phyloP scores from a whole-genome alignment of 2,797 vertebrate genomes.

The Tragopan temminckii region DNA sequence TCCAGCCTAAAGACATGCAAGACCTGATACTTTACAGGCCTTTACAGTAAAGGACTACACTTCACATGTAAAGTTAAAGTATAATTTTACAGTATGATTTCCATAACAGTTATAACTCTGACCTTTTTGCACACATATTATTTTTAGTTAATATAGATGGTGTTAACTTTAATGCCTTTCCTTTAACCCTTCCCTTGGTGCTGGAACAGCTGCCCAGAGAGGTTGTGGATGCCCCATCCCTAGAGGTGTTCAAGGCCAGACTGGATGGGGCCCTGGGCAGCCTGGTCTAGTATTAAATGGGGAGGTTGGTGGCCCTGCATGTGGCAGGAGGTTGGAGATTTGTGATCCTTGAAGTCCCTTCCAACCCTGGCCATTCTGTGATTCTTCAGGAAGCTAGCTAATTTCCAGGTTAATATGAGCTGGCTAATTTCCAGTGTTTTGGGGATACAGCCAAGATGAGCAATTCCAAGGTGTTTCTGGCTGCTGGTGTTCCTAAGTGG shows the following conservation, averaged over 20 bases:
- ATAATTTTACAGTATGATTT: conserved; percentile 37
- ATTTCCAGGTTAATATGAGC: conserved; percentile 54
- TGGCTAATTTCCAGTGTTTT: conserved; percentile 62
- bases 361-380: too few species aligned
- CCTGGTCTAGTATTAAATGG: too few species aligned
- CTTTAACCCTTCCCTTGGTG: conserved; percentile 58
- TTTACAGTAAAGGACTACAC: background rate
- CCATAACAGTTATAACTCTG: conserved; percentile 76
- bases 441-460: conserved; percentile 39
- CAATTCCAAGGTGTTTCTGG: conserved; percentile 19
- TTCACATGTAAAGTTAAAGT: conserved; percentile 56
- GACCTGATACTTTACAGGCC: background rate
- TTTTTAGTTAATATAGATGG: conserved; percentile 78
- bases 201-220: too few species aligned
- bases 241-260: too few species aligned
- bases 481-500: conserved; percentile 10
- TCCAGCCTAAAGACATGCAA: background rate
- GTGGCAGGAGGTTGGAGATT: too few species aligned
- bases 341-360: too few species aligned
- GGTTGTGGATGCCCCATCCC: too few species aligned
- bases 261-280: too few species aligned
- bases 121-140: conserved; percentile 67
- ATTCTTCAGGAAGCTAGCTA: conserved; percentile 43
- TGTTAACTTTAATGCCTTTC: conserved; percentile 83
- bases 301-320: too few species aligned